phyloP scores from a whole-genome alignment of 1,140 invertebrate genomes.

The Hylaeus anthracinus region DNA sequence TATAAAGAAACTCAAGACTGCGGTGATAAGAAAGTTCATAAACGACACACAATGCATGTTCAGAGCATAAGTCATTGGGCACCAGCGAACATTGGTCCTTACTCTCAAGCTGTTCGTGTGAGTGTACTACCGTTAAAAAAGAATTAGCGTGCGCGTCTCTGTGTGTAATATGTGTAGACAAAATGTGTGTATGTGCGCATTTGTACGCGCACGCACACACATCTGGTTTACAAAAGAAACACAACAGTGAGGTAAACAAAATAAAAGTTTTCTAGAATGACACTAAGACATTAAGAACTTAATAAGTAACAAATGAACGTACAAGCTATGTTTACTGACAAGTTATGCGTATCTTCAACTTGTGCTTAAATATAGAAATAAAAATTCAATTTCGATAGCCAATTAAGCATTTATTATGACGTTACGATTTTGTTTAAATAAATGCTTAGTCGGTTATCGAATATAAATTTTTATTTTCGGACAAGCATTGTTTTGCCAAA shows the following conservation, averaged over 20 bases:
- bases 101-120: slow-evolving; percentile 94
- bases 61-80: slow-evolving; percentile 98
- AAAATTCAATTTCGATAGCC: no score
- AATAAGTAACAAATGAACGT: slow-evolving; percentile 23
- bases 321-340: not conserved
- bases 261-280: slow-evolving; percentile 50
- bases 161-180: slow-evolving; percentile 37
- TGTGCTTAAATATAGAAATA: slow-evolving; percentile 4
- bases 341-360: not conserved
- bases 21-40: slow-evolving; percentile 73
- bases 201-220: slow-evolving; percentile 46
- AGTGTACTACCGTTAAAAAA: slow-evolving; percentile 60
- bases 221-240: slow-evolving; percentile 48
- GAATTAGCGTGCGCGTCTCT: slow-evolving; percentile 43
- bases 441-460: no score
- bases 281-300: slow-evolving; percentile 27
- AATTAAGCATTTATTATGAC: no score
- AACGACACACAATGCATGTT: slow-evolving; percentile 92
- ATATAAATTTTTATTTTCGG: no score
- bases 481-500: no score
- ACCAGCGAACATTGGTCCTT: slow-evolving; percentile 96
- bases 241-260: slow-evolving; percentile 45
- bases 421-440: no score
- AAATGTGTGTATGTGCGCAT: slow-evolving; percentile 37
- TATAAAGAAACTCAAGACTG: slow-evolving; percentile 80